Base-by-base conservation (phyloP, 2,888 invertebrate species). In the Ormyrus thymus region DNA sequence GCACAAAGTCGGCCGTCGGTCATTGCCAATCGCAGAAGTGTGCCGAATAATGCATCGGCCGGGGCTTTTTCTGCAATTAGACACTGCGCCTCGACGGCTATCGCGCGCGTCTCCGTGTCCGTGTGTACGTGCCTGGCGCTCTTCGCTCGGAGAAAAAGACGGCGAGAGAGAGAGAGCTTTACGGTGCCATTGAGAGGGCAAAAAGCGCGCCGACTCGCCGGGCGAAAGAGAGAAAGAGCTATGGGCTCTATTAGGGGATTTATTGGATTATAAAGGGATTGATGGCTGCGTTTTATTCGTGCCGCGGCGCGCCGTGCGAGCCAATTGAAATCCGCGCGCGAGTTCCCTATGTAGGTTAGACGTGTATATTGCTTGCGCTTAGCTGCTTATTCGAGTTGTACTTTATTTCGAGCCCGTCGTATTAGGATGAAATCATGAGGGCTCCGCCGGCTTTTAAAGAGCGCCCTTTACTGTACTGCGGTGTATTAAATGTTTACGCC, bases 181-280 rank as follows among this genome's bases (percentile, higher is more conserved):
- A 68, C 75, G 68, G 29, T 13, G 45, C 61, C 46, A 53, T 68
- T 61, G 53, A 61, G 8, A 9, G 51, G 29, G 43, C 13, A 51
- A 45, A 62, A 61, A 62, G 43, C 56, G 8, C 29, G 11, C 53
- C 53, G 6, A 8, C 51, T 51, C 43, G 55, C 43, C 46, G n/a
- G 15, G 9, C n/a, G 15, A 75, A n/a, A 61, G 11, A 50, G 65
- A 66, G 68, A 64, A 69, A 73, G 77, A 75, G 65, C 64, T 71
- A 75, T 68, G 62, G 72, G 56, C 62, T 76, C 76, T 68, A 77
- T 77, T 76, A 80, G 53, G 53, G 68, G 77, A 80, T 77, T 77
- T 77, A 80, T 80, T 68, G 80, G 62, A 69, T 80, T 76, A 74
- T 80, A 80, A 76, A 69, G 76, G 59, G 69, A 74, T 80, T 65